Conservation (phyloP, 2,113 vertebrate genomes). For the Perca schrenkii region DNA sequence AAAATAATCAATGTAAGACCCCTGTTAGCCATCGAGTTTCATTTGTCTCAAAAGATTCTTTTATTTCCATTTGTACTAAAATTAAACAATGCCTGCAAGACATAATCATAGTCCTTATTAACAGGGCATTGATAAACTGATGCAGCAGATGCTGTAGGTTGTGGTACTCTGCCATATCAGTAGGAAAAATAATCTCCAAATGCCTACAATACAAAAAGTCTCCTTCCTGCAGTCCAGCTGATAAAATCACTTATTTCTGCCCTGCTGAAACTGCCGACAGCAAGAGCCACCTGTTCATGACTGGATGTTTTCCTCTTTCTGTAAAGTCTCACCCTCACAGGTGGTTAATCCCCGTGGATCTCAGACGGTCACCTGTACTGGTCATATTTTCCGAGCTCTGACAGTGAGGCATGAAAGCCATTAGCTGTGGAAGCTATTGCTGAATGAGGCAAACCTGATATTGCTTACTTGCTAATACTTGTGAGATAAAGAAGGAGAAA, state of each 20-base stretch:
- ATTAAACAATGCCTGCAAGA: neutral
- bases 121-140: neutral
- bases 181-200: slow-evolving; percentile 6
- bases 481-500: neutral
- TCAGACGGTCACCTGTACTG: slow-evolving; percentile 56
- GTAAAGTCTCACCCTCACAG: slow-evolving; percentile 58
- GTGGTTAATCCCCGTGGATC: slow-evolving; percentile 64
- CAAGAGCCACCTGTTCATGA: slow-evolving; percentile 55
- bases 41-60: neutral
- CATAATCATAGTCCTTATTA: neutral
- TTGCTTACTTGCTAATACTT: slow-evolving; percentile 3
- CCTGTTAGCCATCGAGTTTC: neutral
- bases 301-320: slow-evolving; percentile 49
- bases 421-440: slow-evolving; percentile 38
- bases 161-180: neutral
- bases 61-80: neutral
- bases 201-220: slow-evolving; percentile 3
- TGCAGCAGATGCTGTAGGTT: slow-evolving; percentile 18
- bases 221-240: slow-evolving; percentile 17
- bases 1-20: neutral
- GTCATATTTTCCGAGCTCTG: slow-evolving; percentile 54
- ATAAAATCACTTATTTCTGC: slow-evolving; percentile 59
- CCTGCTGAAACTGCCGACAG: slow-evolving; percentile 51
- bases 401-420: slow-evolving; percentile 66
- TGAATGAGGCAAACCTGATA: slow-evolving; percentile 39